These are phyloP conservation scores for Encarsia formosa DNA, from an alignment of 2,888 invertebrate species.

Conservation along the genomic window DNA sequence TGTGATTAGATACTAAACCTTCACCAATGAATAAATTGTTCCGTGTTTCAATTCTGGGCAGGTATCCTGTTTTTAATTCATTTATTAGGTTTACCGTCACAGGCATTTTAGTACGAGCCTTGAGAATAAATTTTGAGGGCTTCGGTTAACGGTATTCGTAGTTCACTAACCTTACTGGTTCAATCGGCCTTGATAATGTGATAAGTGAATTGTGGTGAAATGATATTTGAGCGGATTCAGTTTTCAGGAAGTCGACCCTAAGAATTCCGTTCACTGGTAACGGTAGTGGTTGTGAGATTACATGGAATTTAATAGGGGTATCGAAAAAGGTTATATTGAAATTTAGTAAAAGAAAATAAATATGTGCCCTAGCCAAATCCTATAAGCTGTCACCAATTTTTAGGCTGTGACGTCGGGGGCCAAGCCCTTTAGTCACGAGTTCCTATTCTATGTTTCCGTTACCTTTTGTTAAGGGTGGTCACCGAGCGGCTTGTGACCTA, in stretches of 20 bases:
- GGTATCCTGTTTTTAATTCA: not conserved
- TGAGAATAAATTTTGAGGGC: not conserved
- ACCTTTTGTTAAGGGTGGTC: too few relatives aligned
- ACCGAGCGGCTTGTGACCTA: too few relatives aligned
- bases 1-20: not conserved
- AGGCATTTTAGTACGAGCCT: not conserved
- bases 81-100: not conserved
- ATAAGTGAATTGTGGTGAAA: not conserved
- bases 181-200: not conserved
- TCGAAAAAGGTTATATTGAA: too few relatives aligned
- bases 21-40: too few relatives aligned
- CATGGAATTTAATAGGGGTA: not conserved
- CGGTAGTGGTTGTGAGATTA: not conserved
- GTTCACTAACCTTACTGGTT: not conserved
- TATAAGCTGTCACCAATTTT: too few relatives aligned
- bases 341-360: too few relatives aligned
- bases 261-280: not conserved
- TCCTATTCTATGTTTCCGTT: too few relatives aligned
- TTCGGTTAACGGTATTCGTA: not conserved
- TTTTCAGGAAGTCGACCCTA: too few relatives aligned
- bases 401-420: too few relatives aligned
- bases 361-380: too few relatives aligned
- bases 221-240: not conserved
- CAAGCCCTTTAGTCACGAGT: too few relatives aligned
- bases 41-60: too few relatives aligned